A percentile compares a stretch with the other conserved stretches of the same genome.
Conservation (phyloP, 1,140 invertebrate genomes). For the Dysdera silvatica region DNA sequence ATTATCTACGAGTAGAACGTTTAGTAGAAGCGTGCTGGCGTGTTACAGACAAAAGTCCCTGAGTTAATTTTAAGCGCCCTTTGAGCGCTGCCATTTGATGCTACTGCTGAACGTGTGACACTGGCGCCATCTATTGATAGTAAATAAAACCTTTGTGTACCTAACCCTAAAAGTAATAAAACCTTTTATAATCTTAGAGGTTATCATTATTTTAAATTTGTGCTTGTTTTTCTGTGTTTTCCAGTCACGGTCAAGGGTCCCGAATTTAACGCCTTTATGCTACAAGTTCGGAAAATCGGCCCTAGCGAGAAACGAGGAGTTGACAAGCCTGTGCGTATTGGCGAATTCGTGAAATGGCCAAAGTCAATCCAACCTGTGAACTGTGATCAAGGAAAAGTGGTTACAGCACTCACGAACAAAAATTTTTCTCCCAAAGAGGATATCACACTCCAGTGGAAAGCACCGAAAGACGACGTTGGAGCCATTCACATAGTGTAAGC, state of each 20-base stretch:
- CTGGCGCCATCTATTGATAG: too few relatives aligned
- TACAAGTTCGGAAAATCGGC: constrained; percentile 21
- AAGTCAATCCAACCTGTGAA: background rate
- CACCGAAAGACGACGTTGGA: constrained; percentile 18
- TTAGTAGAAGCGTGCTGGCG: too few relatives aligned
- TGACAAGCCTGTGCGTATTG: constrained; percentile 13
- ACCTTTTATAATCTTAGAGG: too few relatives aligned
- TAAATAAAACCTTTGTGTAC: too few relatives aligned
- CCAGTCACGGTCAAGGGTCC: constrained; percentile 14
- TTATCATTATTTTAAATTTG: too few relatives aligned
- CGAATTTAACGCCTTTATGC: constrained; percentile 22
- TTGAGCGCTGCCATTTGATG: too few relatives aligned
- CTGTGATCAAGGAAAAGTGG: constrained; percentile 9
- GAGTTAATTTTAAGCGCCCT: too few relatives aligned
- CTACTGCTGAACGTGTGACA: too few relatives aligned
- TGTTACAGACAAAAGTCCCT: too few relatives aligned
- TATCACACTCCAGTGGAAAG: constrained; percentile 20
- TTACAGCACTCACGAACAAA: constrained; percentile 19
- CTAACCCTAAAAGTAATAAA: too few relatives aligned
- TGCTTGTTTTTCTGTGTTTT: constrained; percentile 7
- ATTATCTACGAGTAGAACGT: too few relatives aligned
- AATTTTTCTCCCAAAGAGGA: constrained; percentile 11
- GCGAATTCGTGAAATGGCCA: constrained; percentile 13
- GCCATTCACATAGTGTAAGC: constrained; percentile 22
- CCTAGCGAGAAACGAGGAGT: constrained; percentile 13